A percentile compares a stretch with the other conserved stretches of the same genome.
Evolutionary conservation across 2,797 vertebrate species (phyloP).

Genomic region (Tokudaia muenninki): DNA sequence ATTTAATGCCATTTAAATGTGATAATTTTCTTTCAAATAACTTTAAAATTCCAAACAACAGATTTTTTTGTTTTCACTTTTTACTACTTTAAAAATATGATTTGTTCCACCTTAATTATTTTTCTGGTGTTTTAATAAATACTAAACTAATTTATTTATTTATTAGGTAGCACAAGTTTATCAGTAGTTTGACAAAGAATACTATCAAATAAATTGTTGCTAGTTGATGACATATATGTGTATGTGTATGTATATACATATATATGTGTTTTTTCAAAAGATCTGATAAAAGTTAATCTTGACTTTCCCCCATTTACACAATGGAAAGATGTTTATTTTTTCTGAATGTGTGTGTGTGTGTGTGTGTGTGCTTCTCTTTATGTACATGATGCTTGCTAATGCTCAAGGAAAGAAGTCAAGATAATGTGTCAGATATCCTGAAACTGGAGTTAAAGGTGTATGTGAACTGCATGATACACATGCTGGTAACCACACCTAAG

Average conservation of each 20-base stretch:
- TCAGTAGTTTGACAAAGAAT: neutral
- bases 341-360: neutral
- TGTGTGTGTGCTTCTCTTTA: neutral
- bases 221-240: neutral
- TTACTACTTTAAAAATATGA: neutral
- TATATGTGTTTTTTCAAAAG: neutral
- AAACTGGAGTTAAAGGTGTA: neutral
- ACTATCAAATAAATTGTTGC: neutral
- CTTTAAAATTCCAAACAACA: neutral
- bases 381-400: neutral
- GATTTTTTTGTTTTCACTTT: neutral
- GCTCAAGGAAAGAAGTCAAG: neutral
- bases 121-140: neutral
- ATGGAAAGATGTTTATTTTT: neutral
- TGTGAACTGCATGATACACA: neutral
- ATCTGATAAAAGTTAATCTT: neutral
- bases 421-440: neutral
- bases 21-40: neutral
- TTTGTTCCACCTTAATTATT: neutral
- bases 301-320: neutral
- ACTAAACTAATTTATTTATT: conserved; percentile 10
- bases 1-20: neutral
- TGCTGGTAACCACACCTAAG: no score
- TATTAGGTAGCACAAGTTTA: conserved; percentile 44
- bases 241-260: neutral